phyloP scores from a whole-genome alignment of 1,140 invertebrate genomes.

The Camponotus pennsylvanicus region DNA sequence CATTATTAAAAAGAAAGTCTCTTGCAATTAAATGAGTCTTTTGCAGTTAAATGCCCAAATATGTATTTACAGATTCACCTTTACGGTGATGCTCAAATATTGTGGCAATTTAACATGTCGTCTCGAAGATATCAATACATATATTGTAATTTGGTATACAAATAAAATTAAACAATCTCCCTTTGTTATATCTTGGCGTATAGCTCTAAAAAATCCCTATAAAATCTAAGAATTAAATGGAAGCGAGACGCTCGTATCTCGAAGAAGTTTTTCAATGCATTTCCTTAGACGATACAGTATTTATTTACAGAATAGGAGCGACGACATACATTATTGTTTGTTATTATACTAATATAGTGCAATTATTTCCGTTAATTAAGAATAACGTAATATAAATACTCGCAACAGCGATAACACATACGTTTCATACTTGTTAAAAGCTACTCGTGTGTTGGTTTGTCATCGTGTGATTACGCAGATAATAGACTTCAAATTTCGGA shows the following conservation, averaged over 20 bases:
- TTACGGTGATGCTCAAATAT: not conserved
- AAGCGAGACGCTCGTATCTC: not conserved
- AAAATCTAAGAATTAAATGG: conserved; percentile 3
- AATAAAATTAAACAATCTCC: conserved; percentile 56
- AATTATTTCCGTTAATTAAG: conserved; percentile 80
- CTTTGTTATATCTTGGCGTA: conserved; percentile 4
- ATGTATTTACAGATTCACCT: conserved; percentile 33
- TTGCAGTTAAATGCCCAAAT: not conserved
- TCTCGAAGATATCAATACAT: not conserved
- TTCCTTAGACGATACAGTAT: conserved; percentile 78
- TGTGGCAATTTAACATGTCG: not conserved
- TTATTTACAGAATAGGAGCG: conserved; percentile 83
- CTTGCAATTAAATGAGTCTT: not conserved
- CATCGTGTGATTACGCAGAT: not conserved
- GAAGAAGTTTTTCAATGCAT: conserved; percentile 51
- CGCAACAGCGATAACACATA: conserved; percentile 59
- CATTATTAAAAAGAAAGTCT: not conserved
- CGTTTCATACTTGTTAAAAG: conserved; percentile 3
- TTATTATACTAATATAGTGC: conserved; percentile 79
- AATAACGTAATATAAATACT: conserved; percentile 73
- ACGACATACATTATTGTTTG: conserved; percentile 82
- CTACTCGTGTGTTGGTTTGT: not conserved
- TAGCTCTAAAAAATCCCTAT: not conserved
- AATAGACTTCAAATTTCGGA: conserved; percentile 7
- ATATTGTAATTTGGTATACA: conserved; percentile 35